These are phyloP conservation scores for Emys orbicularis DNA, from an alignment of 2,797 vertebrate species.

Conservation along the genomic window DNA sequence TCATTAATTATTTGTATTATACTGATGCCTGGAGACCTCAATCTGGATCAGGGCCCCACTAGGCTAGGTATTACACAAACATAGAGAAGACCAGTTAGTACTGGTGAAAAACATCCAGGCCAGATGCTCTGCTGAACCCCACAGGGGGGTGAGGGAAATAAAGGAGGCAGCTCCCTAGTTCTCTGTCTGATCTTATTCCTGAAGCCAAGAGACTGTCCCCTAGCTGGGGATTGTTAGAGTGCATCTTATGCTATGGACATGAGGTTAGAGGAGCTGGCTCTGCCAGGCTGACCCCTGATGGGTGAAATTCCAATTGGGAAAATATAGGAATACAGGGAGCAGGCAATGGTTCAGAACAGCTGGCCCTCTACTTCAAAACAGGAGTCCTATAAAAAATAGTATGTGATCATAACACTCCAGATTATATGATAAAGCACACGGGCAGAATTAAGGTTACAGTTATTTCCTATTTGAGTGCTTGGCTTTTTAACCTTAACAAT, in stretches of 20 bases:
- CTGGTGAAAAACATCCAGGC: too few relatives aligned
- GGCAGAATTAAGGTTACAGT: not conserved
- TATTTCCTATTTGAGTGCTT: not conserved
- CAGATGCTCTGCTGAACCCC: not conserved
- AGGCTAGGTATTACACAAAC: too few relatives aligned
- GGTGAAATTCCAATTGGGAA: not conserved
- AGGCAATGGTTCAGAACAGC: not conserved
- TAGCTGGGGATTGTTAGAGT: not conserved
- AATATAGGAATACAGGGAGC: fast-evolving
- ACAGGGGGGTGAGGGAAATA: not conserved
- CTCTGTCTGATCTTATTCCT: not conserved
- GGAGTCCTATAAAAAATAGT: not conserved
- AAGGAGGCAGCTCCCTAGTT: not conserved
- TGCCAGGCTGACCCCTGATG: not conserved
- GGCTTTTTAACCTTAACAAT: not conserved
- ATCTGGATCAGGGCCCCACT: too few relatives aligned
- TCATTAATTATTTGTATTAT: too few relatives aligned
- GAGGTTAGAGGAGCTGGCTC: not conserved
- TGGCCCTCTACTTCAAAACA: not conserved
- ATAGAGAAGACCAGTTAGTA: too few relatives aligned
- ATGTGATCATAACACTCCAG: not conserved
- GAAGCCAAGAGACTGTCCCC: not conserved
- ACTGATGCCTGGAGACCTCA: too few relatives aligned
- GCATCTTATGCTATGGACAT: not conserved
- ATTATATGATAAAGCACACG: too few relatives aligned